These are phyloP conservation scores for Hydractinia echinata DNA, from an alignment of 30 jellyfish, hydroid and myxozoan genomes.

Conservation along the genomic window DNA sequence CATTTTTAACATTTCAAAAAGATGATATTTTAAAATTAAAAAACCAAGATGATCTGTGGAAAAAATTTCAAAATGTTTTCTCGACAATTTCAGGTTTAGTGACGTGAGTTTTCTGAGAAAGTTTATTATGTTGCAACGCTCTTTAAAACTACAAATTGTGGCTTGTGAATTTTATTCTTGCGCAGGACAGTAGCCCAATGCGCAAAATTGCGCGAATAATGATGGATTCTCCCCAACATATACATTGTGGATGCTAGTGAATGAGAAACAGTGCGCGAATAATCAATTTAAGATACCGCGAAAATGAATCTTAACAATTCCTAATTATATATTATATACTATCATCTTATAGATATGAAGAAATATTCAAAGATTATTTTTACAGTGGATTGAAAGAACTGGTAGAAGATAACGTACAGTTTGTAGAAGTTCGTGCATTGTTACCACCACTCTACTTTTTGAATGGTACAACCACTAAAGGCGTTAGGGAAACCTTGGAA, in stretches of 20 bases:
- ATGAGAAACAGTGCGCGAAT: too few species aligned
- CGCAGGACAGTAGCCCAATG: too few species aligned
- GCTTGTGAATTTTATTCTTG: too few species aligned
- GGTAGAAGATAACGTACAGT: constrained; percentile 63
- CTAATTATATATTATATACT: too few species aligned
- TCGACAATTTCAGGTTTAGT: constrained; percentile 38
- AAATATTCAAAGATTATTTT: constrained; percentile 44
- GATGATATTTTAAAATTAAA: constrained; percentile 46
- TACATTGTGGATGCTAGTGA: too few species aligned
- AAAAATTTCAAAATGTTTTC: constrained; percentile 47
- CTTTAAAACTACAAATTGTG: too few species aligned
- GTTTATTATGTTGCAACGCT: too few species aligned
- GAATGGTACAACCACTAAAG: constrained; percentile 32
- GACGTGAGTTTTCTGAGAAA: constrained; percentile 33
- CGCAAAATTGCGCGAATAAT: too few species aligned
- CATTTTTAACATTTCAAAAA: constrained; percentile 40
- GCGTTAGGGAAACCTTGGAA: constrained; percentile 42
- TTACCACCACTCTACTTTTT: constrained; percentile 47
- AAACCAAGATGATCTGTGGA: constrained; percentile 73
- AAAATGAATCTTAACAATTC: too few species aligned
- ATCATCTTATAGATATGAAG: constrained; percentile 30
- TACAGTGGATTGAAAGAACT: constrained; percentile 47
- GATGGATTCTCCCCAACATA: too few species aligned
- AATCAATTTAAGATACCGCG: too few species aligned
- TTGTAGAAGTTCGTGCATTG: constrained; percentile 63